Evolutionary conservation across 2,113 vertebrate species (phyloP), one percentile per base, ranked within the genome.

Genomic region (Otus sunia): DNA sequence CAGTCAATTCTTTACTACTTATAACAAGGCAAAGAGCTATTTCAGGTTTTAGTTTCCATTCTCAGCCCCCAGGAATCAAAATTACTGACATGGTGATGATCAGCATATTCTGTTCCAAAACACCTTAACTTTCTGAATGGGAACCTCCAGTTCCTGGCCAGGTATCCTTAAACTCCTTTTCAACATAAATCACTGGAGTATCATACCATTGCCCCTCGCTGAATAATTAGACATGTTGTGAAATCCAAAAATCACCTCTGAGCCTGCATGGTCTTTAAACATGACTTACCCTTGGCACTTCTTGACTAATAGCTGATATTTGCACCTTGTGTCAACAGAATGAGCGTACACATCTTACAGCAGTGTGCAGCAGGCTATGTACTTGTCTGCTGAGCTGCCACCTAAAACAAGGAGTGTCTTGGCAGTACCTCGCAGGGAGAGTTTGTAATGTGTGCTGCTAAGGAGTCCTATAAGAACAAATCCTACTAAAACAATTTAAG

Each of bases 341-440:
- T 1, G 22, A 60, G 15, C 0, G 7, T 6, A 41, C 45, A 47
- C 30, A 37, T 58, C 68, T 64, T n/a, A 63, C 34, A 39, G 11
- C 36, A 30, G 0, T 29, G 43, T 30, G 66, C 36, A 62, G 66
- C 72, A 58, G 75, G 60, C 75, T 47, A 17, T 0, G 0, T 9
- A 12, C 78, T 73, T 22, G n/a, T 43, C 73, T 81, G 74, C 10
- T 5, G 0, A 27, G 62, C 43, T 67, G 47, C 60, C 45, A 45
- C 34, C 49, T 64, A 12, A 36, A 86, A 5, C 11, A 80, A 43
- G 21, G 47, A 64, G 25, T 7, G 8, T 59, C 52, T 69, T 27
- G 1, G 69, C 60, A 81, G 30, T 17, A 18, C 3, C 45, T 47
- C 22, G 10, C 12, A 32, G 21, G 52, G 12, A 94, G 9, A 39